Evolutionary conservation across 2,113 vertebrate species (phyloP).

Genomic region (Coracopsis vasa): DNA sequence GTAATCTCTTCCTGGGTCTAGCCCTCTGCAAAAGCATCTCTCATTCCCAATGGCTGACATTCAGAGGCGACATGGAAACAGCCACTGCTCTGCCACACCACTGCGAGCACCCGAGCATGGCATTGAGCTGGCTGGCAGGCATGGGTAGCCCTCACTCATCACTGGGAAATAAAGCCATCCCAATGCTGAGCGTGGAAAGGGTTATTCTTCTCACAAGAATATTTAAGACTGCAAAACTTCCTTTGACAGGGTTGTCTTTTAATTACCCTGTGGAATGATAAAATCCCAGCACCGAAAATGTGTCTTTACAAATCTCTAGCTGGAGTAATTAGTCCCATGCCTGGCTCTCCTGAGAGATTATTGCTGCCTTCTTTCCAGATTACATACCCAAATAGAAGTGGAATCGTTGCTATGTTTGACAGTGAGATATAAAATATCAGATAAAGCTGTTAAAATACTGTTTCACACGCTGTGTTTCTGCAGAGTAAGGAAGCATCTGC

Average conservation of each 20-base stretch:
- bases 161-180: background rate
- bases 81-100: background rate
- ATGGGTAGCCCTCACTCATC: background rate
- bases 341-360: conserved; percentile 68
- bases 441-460: conserved; percentile 69
- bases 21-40: background rate
- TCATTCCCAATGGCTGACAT: fast-evolving
- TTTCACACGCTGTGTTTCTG: conserved; percentile 10
- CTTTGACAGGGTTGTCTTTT: conserved; percentile 61
- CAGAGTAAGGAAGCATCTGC: conserved; percentile 61
- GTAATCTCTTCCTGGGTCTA: background rate
- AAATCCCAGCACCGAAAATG: conserved; percentile 63
- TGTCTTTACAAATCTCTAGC: conserved; percentile 67
- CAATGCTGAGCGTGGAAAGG: background rate
- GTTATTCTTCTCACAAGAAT: background rate
- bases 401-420: conserved; percentile 66
- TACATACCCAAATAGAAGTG: conserved; percentile 68
- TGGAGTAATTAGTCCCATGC: conserved; percentile 66
- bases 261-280: conserved; percentile 66
- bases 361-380: conserved; percentile 65
- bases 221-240: conserved; percentile 37
- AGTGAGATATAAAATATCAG: conserved; percentile 66
- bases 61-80: background rate
- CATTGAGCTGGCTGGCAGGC: background rate
- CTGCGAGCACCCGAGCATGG: fast-evolving